A percentile compares a stretch with the other conserved stretches of the same genome.
These are phyloP conservation scores for Penaeus monodon DNA, from an alignment of 2,888 invertebrate species.

Conservation along the genomic window DNA sequence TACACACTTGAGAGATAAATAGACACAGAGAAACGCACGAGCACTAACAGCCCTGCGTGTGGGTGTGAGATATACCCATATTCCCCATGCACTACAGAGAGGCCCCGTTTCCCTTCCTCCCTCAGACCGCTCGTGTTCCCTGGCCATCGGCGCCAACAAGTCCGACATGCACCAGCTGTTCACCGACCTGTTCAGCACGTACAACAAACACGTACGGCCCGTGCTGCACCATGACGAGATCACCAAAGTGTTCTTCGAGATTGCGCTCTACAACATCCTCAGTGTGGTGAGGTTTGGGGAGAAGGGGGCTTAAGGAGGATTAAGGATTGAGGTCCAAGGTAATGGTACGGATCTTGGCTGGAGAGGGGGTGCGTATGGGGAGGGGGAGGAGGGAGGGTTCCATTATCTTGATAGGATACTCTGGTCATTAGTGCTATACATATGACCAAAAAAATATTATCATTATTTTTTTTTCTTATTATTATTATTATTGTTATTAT, in stretches of 20 bases:
- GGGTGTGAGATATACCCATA: too few relatives aligned
- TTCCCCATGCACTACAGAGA: too few relatives aligned
- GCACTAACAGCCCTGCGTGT: background rate
- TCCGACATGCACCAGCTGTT: conserved; percentile 46
- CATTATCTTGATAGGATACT: too few relatives aligned
- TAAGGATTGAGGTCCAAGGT: background rate
- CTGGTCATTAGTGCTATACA: too few relatives aligned
- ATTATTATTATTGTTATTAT: too few relatives aligned
- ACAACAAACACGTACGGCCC: conserved; percentile 59
- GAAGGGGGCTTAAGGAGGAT: background rate
- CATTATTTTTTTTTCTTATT: too few relatives aligned
- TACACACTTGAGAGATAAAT: too few relatives aligned
- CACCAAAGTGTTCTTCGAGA: conserved; percentile 56
- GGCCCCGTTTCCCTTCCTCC: too few relatives aligned
- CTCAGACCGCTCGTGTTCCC: too few relatives aligned
- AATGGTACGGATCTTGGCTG: background rate
- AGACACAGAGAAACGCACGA: background rate
- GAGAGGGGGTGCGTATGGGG: too few relatives aligned
- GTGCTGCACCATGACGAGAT: conserved; percentile 23
- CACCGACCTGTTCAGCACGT: conserved; percentile 46
- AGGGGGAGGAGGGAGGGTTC: too few relatives aligned
- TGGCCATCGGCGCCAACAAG: background rate
- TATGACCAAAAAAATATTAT: too few relatives aligned
- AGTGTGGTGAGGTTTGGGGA: conserved; percentile 45
- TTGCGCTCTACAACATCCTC: conserved; percentile 58